Conservation (phyloP, 2,888 invertebrate species). For the Formica aserva region DNA sequence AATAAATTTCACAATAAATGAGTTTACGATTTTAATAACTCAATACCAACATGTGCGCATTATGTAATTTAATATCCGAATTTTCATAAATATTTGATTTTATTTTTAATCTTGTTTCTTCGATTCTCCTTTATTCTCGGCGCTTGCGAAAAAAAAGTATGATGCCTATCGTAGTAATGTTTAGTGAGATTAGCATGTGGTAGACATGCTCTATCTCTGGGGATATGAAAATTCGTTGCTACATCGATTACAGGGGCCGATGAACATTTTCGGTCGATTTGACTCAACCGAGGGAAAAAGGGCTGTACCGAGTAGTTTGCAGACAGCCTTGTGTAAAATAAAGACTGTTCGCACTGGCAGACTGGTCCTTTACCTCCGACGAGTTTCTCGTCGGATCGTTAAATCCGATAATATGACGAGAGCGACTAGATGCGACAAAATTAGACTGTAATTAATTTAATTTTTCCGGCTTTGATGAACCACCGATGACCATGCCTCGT, state of each 20-base stretch:
- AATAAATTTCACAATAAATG: too few species aligned
- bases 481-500: neutral
- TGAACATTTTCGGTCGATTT: constrained; percentile 74
- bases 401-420: constrained; percentile 59
- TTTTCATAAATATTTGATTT: neutral
- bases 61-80: neutral
- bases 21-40: neutral
- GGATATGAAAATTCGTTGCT: constrained; percentile 66
- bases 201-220: constrained; percentile 39
- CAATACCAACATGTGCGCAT: neutral
- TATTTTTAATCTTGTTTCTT: neutral
- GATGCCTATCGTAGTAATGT: constrained; percentile 9
- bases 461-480: neutral
- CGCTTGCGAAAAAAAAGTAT: constrained; percentile 1
- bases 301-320: constrained; percentile 69
- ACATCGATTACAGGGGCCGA: constrained; percentile 72
- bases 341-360: constrained; percentile 26
- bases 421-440: constrained; percentile 50
- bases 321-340: constrained; percentile 53
- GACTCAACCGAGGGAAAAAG: constrained; percentile 71
- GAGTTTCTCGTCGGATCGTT: constrained; percentile 54
- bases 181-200: constrained; percentile 39
- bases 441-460: constrained; percentile 63
- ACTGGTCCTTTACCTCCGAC: constrained; percentile 47
- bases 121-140: neutral